Base-by-base conservation (phyloP, 2,888 invertebrate genomes). In the Lottia gigantea region DNA sequence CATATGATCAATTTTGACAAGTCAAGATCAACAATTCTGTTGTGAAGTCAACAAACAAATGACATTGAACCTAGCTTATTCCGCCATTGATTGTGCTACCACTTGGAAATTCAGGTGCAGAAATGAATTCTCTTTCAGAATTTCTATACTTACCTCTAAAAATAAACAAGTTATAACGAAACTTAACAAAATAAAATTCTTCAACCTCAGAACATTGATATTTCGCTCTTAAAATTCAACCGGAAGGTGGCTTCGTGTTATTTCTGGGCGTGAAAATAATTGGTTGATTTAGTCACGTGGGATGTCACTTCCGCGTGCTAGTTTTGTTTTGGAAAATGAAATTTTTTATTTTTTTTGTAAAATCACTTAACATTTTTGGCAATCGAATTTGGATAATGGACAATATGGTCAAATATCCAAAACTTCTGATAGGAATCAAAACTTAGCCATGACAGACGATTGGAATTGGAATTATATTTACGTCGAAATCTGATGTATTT, bases 211-310 rank as follows among this genome's bases (percentile, higher is more conserved):
- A 55, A 55, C 19, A 55, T 71, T 71, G 71, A 71, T 71, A 71
- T 71, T 71, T 71, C 71, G 71, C 71, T 71, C 71, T 67, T 71
- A 71, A 71, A 71, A 47, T 46, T 47, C 62, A 46, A 64, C 63
- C 47, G 69, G 46, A 63, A 64, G 47, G 64, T n/a, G 47, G 25
- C 63, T 64, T 47, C 63, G 23, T 55, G 55, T 55, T 55, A 55
- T 55, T 55, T 19, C 19, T 55, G 55, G 55, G 19, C 12, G 12
- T 12, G 19, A 3, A 55, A 23, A 23, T 55, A 19, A 55, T 55
- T 19, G 23, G 55, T 55, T 55, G 23, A 11, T 23, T 55, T 19
- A 19, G 55, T 55, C 55, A 55, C 55, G 55, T 55, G 55, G 55
- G 14, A 12, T 55, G 19, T 19, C 19, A 55, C 55, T 55, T n/a